phyloP scores from a whole-genome alignment of 2,113 vertebrate species.

The Hippolais icterina region DNA sequence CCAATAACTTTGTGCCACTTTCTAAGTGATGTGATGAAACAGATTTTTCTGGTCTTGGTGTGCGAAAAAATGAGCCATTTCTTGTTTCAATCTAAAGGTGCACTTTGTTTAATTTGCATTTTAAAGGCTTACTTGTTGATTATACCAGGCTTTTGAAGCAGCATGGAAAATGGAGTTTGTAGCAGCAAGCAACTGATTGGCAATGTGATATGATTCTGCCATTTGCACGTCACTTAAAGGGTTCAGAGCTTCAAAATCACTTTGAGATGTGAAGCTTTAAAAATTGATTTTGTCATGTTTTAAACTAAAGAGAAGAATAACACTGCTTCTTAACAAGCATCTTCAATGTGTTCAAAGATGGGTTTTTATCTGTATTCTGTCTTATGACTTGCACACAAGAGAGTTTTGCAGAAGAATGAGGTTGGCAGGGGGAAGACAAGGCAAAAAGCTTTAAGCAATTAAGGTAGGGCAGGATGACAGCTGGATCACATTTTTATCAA shows the following conservation, averaged over 20 bases:
- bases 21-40: neutral
- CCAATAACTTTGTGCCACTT: neutral
- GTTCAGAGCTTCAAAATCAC: conserved; percentile 23
- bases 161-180: conserved; percentile 9
- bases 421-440: neutral
- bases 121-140: conserved; percentile 48
- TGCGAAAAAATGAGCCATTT: neutral
- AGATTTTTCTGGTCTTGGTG: neutral
- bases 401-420: neutral
- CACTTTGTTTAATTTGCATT: conserved; percentile 43
- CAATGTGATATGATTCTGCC: neutral
- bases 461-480: neutral
- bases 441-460: neutral
- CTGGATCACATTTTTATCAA: neutral
- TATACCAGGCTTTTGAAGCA: conserved; percentile 19
- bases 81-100: conserved; percentile 4
- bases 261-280: conserved; percentile 22
- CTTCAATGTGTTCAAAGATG: neutral
- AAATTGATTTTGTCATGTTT: conserved; percentile 26
- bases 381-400: neutral
- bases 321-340: neutral
- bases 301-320: neutral
- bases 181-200: conserved; percentile 10
- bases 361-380: neutral
- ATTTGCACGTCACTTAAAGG: conserved; percentile 25